A percentile compares a stretch with the other conserved stretches of the same genome.
Conservation (phyloP, 64 coral and sea anemone species). For the Exaiptasia diaphana region DNA sequence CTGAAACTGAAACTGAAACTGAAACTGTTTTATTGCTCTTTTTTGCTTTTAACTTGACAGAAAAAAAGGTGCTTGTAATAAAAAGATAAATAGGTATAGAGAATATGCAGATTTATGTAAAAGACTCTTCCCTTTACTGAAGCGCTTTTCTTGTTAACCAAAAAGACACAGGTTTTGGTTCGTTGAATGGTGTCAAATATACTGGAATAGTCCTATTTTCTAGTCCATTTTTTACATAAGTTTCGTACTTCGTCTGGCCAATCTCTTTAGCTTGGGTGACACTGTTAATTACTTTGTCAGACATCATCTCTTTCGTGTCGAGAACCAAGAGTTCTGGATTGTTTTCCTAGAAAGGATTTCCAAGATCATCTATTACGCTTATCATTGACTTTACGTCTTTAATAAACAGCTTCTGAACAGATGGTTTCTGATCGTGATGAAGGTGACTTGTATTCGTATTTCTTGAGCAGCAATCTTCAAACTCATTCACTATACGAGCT, state of each 20-base stretch:
- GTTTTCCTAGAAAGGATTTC: conserved; percentile 1
- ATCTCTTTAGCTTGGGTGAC: background rate
- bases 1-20: too few species aligned
- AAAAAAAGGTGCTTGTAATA: too few species aligned
- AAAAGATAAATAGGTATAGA: too few species aligned
- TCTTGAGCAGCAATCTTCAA: background rate
- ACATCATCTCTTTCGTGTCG: background rate
- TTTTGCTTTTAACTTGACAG: too few species aligned
- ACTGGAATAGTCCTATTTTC: conserved; percentile 11
- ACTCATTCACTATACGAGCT: background rate
- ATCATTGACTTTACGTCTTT: conserved; percentile 18
- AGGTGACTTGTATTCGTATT: background rate
- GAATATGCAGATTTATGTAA: too few species aligned
- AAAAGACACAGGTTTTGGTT: conserved; percentile 34
- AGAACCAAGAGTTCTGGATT: background rate
- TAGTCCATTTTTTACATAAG: conserved; percentile 6
- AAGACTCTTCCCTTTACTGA: conserved; percentile 15
- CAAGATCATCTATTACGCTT: background rate
- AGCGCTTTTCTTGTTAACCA: conserved; percentile 10
- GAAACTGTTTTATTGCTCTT: too few species aligned
- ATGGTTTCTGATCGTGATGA: background rate
- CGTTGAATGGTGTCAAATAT: conserved; percentile 32
- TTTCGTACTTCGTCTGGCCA: background rate
- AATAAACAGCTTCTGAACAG: background rate
- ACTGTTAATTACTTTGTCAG: background rate